Evolutionary conservation across 2,113 vertebrate species (phyloP).

Genomic region (Brachionichthys hirsutus): DNA sequence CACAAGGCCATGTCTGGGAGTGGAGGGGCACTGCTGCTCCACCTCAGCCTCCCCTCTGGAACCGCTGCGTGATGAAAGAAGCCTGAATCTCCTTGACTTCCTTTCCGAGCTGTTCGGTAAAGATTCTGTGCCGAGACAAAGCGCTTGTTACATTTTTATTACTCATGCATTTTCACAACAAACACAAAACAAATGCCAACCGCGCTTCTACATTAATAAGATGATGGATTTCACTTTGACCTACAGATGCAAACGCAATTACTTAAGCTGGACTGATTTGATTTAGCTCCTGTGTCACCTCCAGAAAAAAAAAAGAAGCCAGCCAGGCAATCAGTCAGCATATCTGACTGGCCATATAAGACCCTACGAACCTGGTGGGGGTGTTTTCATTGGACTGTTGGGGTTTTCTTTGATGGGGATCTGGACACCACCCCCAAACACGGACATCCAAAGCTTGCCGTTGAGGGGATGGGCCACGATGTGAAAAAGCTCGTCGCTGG

Average conservation of each 20-base stretch:
- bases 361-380: conserved; percentile 78
- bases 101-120: conserved; percentile 79
- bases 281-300: conserved; percentile 39
- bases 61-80: conserved; percentile 78
- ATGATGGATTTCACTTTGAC: conserved; percentile 42
- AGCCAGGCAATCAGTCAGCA: not conserved
- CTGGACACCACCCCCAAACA: conserved; percentile 91
- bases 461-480: conserved; percentile 92
- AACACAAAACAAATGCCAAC: not conserved
- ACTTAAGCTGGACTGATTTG: conserved; percentile 34
- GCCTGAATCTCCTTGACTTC: conserved; percentile 76
- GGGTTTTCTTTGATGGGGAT: conserved; percentile 72
- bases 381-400: conserved; percentile 66
- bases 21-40: conserved; percentile 78
- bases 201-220: conserved; percentile 61
- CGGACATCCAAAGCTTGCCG: conserved; percentile 89
- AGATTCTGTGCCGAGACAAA: conserved; percentile 46
- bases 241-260: conserved; percentile 29
- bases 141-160: not conserved
- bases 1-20: conserved; percentile 57
- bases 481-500: conserved; percentile 90
- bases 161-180: not conserved
- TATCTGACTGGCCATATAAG: not conserved
- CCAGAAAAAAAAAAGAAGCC: conserved; percentile 13
- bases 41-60: conserved; percentile 79